Conservation (phyloP, 2,888 invertebrate genomes). For the Geophilus truncorum region DNA sequence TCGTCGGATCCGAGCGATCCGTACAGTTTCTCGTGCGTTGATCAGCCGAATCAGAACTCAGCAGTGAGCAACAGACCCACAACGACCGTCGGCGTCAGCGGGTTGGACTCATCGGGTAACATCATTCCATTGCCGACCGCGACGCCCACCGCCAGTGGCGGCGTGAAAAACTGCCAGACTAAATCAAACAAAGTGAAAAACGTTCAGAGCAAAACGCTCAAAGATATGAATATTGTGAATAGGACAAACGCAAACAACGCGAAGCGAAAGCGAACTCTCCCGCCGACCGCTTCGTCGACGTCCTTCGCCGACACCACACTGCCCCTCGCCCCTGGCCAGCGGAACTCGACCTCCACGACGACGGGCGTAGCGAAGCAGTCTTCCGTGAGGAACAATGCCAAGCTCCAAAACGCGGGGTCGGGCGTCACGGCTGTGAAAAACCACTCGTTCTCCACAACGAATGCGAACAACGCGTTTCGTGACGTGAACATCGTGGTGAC, state of each 20-base stretch:
- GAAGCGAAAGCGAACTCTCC: slow-evolving; percentile 20
- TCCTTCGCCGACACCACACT: neutral
- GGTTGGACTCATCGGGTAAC: neutral
- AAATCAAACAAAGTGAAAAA: slow-evolving; percentile 32
- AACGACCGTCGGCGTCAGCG: neutral
- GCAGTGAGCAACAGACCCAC: neutral
- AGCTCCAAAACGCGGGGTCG: neutral
- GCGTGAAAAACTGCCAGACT: neutral
- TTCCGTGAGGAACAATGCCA: slow-evolving; percentile 27
- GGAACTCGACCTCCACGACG: neutral
- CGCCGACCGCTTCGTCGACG: neutral
- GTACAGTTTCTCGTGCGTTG: slow-evolving; percentile 35
- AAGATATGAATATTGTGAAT: slow-evolving; percentile 29
- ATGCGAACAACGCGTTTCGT: slow-evolving; percentile 28
- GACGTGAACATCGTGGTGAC: slow-evolving; percentile 32
- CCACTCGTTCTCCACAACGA: slow-evolving; percentile 6
- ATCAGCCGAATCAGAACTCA: neutral
- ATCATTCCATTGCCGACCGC: neutral
- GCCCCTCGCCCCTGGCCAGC: neutral
- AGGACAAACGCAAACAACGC: slow-evolving; percentile 29
- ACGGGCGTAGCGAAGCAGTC: neutral
- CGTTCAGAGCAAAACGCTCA: neutral
- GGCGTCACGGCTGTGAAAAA: slow-evolving; percentile 25
- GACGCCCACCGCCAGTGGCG: neutral
- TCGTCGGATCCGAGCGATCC: slow-evolving; percentile 38